Conservation (phyloP, 1,140 invertebrate genomes). For the Neocloeon triangulifer region DNA sequence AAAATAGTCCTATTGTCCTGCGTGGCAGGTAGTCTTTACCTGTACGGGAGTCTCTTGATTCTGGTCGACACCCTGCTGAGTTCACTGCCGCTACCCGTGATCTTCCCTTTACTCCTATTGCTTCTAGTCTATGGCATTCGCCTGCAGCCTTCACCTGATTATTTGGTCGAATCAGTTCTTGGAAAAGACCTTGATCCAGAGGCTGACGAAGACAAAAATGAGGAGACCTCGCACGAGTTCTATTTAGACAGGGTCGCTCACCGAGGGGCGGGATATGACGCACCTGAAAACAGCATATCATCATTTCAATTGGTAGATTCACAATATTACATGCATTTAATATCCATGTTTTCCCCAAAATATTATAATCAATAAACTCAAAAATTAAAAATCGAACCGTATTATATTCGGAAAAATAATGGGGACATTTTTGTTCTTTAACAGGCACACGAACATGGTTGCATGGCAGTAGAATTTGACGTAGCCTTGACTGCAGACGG, state of each 20-base stretch:
- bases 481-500: constrained; percentile 44
- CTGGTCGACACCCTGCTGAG: constrained; percentile 9
- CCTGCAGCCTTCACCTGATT: constrained; percentile 15
- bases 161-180: constrained; percentile 18
- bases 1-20: background rate
- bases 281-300: constrained; percentile 45
- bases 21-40: background rate
- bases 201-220: constrained; percentile 12
- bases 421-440: constrained; percentile 12
- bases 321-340: background rate
- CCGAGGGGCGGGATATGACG: constrained; percentile 41
- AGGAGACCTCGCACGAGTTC: constrained; percentile 22
- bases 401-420: background rate
- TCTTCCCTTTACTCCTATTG: constrained; percentile 10
- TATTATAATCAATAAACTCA: background rate
- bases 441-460: constrained; percentile 40
- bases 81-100: constrained; percentile 12
- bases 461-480: constrained; percentile 52
- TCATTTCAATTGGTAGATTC: constrained; percentile 40
- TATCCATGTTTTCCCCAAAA: constrained; percentile 4
- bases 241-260: too few relatives aligned
- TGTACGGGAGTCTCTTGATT: constrained; percentile 7
- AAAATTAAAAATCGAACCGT: constrained; percentile 3
- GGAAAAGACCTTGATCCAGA: constrained; percentile 17
- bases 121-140: constrained; percentile 9